Evolutionary conservation across 2,797 vertebrate genomes (phyloP).

Genomic region (Gymnoscopelus braueri): DNA sequence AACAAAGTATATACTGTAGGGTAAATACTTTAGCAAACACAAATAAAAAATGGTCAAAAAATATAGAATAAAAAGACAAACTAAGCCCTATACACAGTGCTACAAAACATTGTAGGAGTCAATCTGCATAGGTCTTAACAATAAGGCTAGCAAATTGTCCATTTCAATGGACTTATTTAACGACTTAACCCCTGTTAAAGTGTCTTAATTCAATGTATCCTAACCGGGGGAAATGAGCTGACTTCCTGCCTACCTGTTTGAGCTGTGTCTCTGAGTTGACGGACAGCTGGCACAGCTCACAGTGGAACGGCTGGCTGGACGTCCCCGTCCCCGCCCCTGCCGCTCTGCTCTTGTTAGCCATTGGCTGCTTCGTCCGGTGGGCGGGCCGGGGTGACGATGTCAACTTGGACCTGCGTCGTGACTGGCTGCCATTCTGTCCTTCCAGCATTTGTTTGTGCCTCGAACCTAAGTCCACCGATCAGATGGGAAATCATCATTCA

Average conservation of each 20-base stretch:
- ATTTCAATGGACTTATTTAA: too few species aligned
- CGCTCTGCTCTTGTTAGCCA: conserved; percentile 84
- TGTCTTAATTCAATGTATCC: too few species aligned
- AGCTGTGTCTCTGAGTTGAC: conserved; percentile 98
- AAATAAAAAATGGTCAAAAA: too few species aligned
- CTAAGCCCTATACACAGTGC: too few species aligned
- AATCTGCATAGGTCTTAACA: too few species aligned
- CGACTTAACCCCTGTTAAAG: too few species aligned
- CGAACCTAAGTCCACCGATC: conserved; percentile 80
- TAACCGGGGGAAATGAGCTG: neutral
- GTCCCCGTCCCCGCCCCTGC: conserved; percentile 70
- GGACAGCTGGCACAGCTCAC: conserved; percentile 94
- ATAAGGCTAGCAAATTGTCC: too few species aligned
- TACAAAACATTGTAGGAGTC: too few species aligned
- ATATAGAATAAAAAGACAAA: too few species aligned
- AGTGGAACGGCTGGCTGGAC: conserved; percentile 88
- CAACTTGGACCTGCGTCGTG: conserved; percentile 86
- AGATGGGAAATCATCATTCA: conserved; percentile 13
- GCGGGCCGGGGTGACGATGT: conserved; percentile 79
- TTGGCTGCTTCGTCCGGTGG: conserved; percentile 83
- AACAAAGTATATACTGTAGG: too few species aligned
- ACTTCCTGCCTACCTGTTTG: conserved; percentile 85
- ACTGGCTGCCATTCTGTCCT: conserved; percentile 82
- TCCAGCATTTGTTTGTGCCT: conserved; percentile 96
- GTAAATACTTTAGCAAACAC: too few species aligned